Conservation (phyloP, 2,888 invertebrate species). For the Conistra vaccinii region DNA sequence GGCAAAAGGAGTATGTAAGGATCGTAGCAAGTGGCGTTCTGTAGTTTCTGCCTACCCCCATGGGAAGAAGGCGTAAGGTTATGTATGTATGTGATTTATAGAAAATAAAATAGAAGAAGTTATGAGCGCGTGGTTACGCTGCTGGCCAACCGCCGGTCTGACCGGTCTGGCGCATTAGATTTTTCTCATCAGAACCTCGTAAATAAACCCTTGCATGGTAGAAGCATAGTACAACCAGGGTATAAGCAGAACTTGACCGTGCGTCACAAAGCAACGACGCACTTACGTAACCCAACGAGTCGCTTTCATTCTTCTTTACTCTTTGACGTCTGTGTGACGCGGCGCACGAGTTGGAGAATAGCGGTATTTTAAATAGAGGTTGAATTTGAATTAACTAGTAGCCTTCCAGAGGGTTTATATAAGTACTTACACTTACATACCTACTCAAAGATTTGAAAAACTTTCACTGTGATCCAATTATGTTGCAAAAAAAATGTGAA, state of each 20-base stretch:
- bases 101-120: too few relatives aligned
- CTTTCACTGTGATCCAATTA: background rate
- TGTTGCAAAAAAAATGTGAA: too few relatives aligned
- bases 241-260: slow-evolving; percentile 54
- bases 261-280: slow-evolving; percentile 60
- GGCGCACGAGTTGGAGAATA: slow-evolving; percentile 28
- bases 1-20: too few relatives aligned
- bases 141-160: too few relatives aligned
- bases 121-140: too few relatives aligned
- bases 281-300: slow-evolving; percentile 45
- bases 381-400: background rate
- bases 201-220: slow-evolving; percentile 7
- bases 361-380: background rate
- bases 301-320: slow-evolving; percentile 48
- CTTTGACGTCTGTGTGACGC: slow-evolving; percentile 60
- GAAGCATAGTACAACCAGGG: background rate
- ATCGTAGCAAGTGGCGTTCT: too few relatives aligned
- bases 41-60: too few relatives aligned
- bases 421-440: background rate
- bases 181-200: background rate
- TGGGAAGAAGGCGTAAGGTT: too few relatives aligned
- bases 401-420: background rate
- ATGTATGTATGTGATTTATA: too few relatives aligned
- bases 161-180: too few relatives aligned
- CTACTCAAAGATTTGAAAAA: background rate